These are phyloP conservation scores for Amazona vittata DNA, from an alignment of 2,113 vertebrate species.

Conservation along the genomic window DNA sequence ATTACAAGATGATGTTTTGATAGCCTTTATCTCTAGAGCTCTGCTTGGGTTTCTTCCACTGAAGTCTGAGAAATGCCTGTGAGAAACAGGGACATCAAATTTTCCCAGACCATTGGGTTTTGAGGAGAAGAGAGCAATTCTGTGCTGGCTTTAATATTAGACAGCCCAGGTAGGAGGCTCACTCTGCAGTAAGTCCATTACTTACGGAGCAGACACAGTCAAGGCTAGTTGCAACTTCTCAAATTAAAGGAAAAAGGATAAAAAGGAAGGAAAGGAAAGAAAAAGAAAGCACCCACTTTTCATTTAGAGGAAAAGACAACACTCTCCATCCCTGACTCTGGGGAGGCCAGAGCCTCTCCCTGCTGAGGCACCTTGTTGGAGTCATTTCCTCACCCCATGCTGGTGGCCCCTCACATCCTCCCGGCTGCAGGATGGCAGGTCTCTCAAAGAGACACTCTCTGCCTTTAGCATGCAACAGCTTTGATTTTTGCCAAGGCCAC, in stretches of 20 bases:
- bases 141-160: background rate
- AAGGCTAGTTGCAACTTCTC: background rate
- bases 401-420: background rate
- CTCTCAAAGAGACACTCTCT: background rate
- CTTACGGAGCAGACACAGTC: background rate
- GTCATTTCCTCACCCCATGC: background rate
- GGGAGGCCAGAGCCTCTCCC: rapidly evolving
- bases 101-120: background rate
- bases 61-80: background rate
- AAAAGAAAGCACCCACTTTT: rapidly evolving
- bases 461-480: background rate
- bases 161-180: background rate
- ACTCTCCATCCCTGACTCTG: background rate
- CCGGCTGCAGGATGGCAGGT: background rate
- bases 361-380: background rate
- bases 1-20: background rate
- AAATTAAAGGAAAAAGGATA: background rate
- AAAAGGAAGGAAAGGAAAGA: background rate
- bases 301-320: background rate
- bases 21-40: background rate
- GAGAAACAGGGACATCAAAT: background rate
- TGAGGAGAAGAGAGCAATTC: background rate
- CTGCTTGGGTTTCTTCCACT: background rate
- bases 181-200: background rate
- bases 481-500: background rate